Conservation (phyloP, 2,888 invertebrate genomes). For the Tachina fera region DNA sequence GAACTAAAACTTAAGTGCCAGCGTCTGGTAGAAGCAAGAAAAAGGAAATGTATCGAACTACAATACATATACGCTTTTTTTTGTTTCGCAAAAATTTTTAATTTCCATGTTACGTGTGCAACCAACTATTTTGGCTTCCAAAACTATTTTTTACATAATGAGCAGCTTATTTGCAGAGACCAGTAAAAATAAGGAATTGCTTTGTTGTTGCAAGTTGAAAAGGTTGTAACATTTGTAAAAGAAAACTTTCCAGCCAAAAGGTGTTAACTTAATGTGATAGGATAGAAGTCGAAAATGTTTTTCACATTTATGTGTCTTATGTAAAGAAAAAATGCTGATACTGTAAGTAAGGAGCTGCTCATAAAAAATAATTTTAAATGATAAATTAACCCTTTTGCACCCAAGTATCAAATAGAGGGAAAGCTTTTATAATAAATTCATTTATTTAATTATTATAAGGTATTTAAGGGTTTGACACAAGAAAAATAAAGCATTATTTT, state of each 20-base stretch:
- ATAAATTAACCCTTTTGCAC: too few species aligned
- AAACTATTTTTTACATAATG: slow-evolving; percentile 60
- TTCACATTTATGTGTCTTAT: slow-evolving; percentile 42
- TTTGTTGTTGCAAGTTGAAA: slow-evolving; percentile 37
- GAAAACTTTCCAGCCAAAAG: slow-evolving; percentile 59
- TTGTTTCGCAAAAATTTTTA: slow-evolving; percentile 2
- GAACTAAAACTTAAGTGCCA: slow-evolving; percentile 48
- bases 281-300: slow-evolving; percentile 16
- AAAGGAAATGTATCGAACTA: neutral
- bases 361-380: too few species aligned
- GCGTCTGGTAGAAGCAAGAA: slow-evolving; percentile 28
- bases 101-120: too few species aligned
- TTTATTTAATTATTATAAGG: too few species aligned
- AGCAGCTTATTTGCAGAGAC: slow-evolving; percentile 9
- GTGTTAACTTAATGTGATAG: slow-evolving; percentile 19
- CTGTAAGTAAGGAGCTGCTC: too few species aligned
- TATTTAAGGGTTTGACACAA: too few species aligned
- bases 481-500: too few species aligned
- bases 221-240: slow-evolving; percentile 56
- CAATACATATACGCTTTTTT: slow-evolving; percentile 15
- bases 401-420: too few species aligned
- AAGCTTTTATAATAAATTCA: too few species aligned
- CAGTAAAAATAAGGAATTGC: slow-evolving; percentile 3
- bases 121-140: slow-evolving; percentile 6
- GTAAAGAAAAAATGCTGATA: neutral